These are phyloP conservation scores for Phoxinus phoxinus DNA, from an alignment of 2,113 vertebrate genomes.

Conservation along the genomic window DNA sequence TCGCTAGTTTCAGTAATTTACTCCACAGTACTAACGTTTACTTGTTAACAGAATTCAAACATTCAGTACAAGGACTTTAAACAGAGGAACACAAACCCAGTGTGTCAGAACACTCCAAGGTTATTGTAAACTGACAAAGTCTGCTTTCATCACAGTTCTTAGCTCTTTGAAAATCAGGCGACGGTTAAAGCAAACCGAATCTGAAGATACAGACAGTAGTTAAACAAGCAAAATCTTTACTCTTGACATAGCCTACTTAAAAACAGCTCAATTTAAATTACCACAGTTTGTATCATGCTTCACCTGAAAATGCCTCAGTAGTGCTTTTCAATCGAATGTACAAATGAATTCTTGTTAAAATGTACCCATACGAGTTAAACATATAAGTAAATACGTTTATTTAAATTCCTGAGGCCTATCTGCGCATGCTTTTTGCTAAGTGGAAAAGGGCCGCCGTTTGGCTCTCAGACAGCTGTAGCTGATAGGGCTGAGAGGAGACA, in stretches of 20 bases:
- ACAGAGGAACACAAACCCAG: background rate
- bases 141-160: background rate
- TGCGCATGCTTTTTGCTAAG: background rate
- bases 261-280: background rate
- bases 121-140: background rate
- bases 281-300: background rate
- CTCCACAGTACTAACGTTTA: no score
- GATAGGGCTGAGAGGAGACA: conserved; percentile 34
- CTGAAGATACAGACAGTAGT: background rate
- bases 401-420: background rate
- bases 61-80: background rate
- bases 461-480: conserved; percentile 18
- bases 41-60: background rate
- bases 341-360: background rate
- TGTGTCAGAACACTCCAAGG: background rate
- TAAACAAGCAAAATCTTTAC: background rate
- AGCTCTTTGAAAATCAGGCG: background rate
- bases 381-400: conserved; percentile 20
- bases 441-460: conserved; percentile 6
- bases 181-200: no score
- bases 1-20: background rate
- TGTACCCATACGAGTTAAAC: background rate
- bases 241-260: background rate
- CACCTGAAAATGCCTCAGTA: background rate
- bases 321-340: background rate